phyloP scores from a whole-genome alignment of 2,113 vertebrate genomes.

The Pipra filicauda region DNA sequence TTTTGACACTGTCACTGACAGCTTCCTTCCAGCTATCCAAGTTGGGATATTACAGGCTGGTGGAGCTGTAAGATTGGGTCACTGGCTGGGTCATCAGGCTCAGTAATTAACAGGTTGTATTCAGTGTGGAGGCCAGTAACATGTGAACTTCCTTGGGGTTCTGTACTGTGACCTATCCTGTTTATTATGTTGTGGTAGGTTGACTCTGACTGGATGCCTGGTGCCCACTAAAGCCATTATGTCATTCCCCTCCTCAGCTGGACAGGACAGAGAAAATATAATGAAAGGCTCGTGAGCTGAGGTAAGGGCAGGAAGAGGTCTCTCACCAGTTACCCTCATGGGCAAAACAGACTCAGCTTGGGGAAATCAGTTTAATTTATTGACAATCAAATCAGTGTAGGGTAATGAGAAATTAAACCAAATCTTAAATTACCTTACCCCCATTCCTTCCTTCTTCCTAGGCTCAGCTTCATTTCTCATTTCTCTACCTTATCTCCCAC shows the following conservation, averaged over 20 bases:
- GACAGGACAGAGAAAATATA: background rate
- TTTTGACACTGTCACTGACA: background rate
- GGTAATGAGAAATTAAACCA: background rate
- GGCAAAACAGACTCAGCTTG: background rate
- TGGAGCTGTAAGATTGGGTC: background rate
- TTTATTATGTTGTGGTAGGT: background rate
- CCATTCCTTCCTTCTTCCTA: background rate
- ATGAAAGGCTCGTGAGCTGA: background rate
- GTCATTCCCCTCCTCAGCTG: background rate
- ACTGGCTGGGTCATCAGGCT: background rate
- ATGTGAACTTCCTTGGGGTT: background rate
- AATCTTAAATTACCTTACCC: background rate
- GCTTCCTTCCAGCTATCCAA: background rate
- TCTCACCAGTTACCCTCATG: background rate
- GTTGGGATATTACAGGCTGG: background rate
- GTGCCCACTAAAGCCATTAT: background rate
- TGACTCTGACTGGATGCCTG: background rate
- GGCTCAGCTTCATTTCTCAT: background rate
- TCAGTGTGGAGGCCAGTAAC: accelerated
- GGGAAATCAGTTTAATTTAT: background rate
- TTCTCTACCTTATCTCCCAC: background rate
- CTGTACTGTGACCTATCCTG: background rate
- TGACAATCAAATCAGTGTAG: background rate
- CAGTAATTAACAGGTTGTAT: background rate
- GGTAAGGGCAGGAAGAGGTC: background rate